Base-by-base conservation (phyloP, 2,797 vertebrate species). In the Rhinophrynus dorsalis region DNA sequence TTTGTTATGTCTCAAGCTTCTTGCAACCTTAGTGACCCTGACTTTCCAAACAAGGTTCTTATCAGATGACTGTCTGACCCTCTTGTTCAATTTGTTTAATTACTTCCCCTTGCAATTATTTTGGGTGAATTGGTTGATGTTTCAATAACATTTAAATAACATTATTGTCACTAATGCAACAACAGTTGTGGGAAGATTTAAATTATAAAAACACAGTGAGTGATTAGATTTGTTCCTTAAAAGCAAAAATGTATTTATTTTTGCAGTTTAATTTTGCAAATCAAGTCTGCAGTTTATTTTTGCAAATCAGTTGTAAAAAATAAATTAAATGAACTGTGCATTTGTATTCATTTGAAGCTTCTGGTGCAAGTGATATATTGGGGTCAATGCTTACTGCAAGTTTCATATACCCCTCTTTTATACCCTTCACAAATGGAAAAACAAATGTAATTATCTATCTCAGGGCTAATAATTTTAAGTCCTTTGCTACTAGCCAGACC, bases 1-100 rank as follows among this genome's bases (percentile, higher is more conserved):
- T 74, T 74, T 74, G 51, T 75, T 64, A 58, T 73, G 69, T 73
- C 69, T 73, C 62, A 50, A 54, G 70, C 45, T 67, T 72, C 72
- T 75, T 80, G 84, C 85, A 88, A 84, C 77, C 83, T 89, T 88
- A 85, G 82, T 89, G 91, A 88, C 86, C 66, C 75, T 81, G 83
- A 92, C 82, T 90, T 87, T 89, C 89, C 33, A 68, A 74, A 29
- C 59, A 42, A 70, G 72, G 77, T 85, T 77, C 81, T 93, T 94
- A 93, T 93, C 88, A 88, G 88, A 89, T 93, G 87, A 91, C 89
- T 86, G 67, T 92, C 89, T 95, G 89, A 93, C 90, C 68, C 84
- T 89, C 82, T 74, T 87, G 87, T 92, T 94, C 93, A 94, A 94
- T 93, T 85, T 83, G 81, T 83, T 91, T 89, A 94, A 93, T 95